These are phyloP conservation scores for Aegotheles bennettii DNA, from an alignment of 2,113 vertebrate genomes.

Conservation along the genomic window DNA sequence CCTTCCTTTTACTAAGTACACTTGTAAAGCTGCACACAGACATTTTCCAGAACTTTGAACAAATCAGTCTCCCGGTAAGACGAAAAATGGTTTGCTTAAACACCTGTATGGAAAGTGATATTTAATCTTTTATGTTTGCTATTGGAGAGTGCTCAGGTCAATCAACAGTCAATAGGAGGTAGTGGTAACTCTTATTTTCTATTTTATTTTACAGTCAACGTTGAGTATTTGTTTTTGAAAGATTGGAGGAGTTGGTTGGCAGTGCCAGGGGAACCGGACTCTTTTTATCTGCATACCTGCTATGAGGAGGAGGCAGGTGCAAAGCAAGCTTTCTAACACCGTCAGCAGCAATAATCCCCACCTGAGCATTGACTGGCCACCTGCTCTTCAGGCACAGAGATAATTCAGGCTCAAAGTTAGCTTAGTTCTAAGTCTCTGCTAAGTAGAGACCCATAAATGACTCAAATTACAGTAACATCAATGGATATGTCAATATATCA, in stretches of 20 bases:
- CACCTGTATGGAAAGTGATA: conserved; percentile 73
- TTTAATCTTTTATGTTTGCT: conserved; percentile 61
- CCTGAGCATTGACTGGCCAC: conserved; percentile 68
- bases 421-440: conserved; percentile 8
- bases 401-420: conserved; percentile 64
- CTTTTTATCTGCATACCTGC: conserved; percentile 54
- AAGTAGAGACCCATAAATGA: conserved; percentile 72
- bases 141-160: conserved; percentile 52
- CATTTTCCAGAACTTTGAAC: conserved; percentile 56
- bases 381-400: conserved; percentile 66
- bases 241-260: conserved; percentile 37
- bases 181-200: conserved; percentile 52
- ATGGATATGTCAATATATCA: conserved; percentile 45
- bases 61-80: conserved; percentile 6
- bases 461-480: conserved; percentile 38
- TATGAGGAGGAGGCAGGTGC: conserved; percentile 70
- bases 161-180: conserved; percentile 40
- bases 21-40: conserved; percentile 28
- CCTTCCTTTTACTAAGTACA: conserved; percentile 46
- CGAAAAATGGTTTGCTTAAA: conserved; percentile 57
- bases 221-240: conserved; percentile 59
- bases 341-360: conserved; percentile 54
- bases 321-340: conserved; percentile 40
- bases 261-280: conserved; percentile 35
- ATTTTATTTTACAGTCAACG: conserved; percentile 48